Percentiles rank a stretch among this genome's conserved stretches.
These are phyloP conservation scores for Cochlearius cochlearius DNA, from an alignment of 2,113 vertebrate genomes.

Conservation along the genomic window DNA sequence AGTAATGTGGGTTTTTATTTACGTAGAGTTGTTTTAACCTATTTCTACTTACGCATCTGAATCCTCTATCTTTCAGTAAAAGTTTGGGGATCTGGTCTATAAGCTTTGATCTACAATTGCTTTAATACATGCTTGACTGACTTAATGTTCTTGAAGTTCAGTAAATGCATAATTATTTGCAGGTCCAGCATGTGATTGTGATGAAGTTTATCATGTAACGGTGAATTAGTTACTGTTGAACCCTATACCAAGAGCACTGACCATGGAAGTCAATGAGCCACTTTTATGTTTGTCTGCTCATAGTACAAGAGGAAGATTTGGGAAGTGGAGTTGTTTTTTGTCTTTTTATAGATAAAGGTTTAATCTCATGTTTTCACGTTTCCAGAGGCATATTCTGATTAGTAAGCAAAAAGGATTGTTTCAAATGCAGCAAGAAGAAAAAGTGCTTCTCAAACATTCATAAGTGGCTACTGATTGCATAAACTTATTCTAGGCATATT, in stretches of 20 bases:
- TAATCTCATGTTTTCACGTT: background rate
- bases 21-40: background rate
- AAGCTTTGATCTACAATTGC: background rate
- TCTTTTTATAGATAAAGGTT: background rate
- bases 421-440: background rate
- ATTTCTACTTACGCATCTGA: background rate
- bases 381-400: background rate
- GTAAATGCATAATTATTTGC: background rate
- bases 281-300: background rate
- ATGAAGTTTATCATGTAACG: background rate
- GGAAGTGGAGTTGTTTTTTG: background rate
- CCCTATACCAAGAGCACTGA: background rate
- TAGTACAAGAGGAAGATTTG: background rate
- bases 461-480: background rate
- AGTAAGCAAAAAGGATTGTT: background rate
- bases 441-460: background rate
- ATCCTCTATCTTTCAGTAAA: background rate
- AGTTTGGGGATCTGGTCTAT: background rate
- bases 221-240: background rate
- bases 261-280: background rate
- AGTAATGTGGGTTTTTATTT: background rate
- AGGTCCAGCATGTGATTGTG: background rate
- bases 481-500: background rate
- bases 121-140: background rate
- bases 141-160: background rate